Base-by-base conservation (phyloP, 2,113 vertebrate species). In the Thoracochromis brauschi region DNA sequence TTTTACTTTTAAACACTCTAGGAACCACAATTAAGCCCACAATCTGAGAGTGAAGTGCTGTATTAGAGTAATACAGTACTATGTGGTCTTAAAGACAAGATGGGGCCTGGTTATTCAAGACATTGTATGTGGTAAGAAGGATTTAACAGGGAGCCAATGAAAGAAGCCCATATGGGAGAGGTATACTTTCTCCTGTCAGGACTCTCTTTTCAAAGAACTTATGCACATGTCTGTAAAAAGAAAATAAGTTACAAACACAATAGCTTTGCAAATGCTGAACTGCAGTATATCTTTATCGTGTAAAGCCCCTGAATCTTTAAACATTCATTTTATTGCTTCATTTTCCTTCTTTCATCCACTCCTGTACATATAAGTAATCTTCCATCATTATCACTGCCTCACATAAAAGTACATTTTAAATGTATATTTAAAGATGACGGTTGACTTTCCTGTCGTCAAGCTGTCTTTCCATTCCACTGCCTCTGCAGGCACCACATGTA, bases 401-500 rank as follows among this genome's bases (percentile, higher is more conserved):
- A 71, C 54, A 71, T 73, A 49, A 89, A 87, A 80, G 29, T 7
- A n/a, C 16, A 45, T 60, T 63, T 71, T 58, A 9, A 53, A 21
- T 81, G 26, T 78, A 60, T 33, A 60, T 60, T 60, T 60, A 31
- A 29, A 11, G 42, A 9, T 80, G 86, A 92, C 78, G 21, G 57
- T 63, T 57, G 87, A 54, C 55, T 89, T 83, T 85, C 82, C 88
- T 85, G 29, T 90, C 89, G 38, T 90, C 82, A 90, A 45, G 68
- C 49, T 9, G 9, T 87, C 54, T 38, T 87, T 87, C 84, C 21
- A 68, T 82, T 89, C 86, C 58, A 87, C 38, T 54, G 53, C 80
- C 53, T 91, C 86, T 91, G 71, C 33, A 83, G 82, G 75, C n/a
- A 63, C 82, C 88, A 81, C 91, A 90, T 87, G 84, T 82, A 73